Evolutionary conservation across 1,140 invertebrate genomes (phyloP).

Genomic region (Scylla paramamosain): DNA sequence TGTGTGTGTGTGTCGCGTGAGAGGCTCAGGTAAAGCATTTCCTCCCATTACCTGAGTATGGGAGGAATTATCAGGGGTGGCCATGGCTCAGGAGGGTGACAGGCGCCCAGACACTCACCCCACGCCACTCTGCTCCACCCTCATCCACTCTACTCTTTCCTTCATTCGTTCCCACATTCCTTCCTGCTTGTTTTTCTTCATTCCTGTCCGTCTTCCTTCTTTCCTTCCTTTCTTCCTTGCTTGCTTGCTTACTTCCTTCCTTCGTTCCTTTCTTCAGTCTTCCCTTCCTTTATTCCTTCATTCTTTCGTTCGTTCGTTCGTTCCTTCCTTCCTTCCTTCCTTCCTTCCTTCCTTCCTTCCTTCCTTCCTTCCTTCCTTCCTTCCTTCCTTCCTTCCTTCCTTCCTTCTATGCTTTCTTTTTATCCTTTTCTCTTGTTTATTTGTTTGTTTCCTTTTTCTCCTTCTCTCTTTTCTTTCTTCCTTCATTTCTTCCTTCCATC

Average conservation of each 20-base stretch:
- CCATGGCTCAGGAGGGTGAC: too few species aligned
- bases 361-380: not conserved
- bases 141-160: too few species aligned
- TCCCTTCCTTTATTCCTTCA: not conserved
- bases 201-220: not conserved
- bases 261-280: not conserved
- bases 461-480: not conserved
- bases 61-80: not conserved
- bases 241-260: not conserved
- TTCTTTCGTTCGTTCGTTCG: not conserved
- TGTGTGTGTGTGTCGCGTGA: not conserved
- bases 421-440: not conserved
- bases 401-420: not conserved
- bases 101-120: too few species aligned
- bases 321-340: not conserved
- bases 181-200: too few species aligned
- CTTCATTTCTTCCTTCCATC: not conserved
- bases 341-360: not conserved
- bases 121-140: too few species aligned
- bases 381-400: not conserved
- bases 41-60: not conserved
- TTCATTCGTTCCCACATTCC: too few species aligned
- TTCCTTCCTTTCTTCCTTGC: not conserved
- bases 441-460: not conserved
- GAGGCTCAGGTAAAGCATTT: not conserved